Base-by-base conservation (phyloP, 2,113 vertebrate species). In the Ovibos moschatus region DNA sequence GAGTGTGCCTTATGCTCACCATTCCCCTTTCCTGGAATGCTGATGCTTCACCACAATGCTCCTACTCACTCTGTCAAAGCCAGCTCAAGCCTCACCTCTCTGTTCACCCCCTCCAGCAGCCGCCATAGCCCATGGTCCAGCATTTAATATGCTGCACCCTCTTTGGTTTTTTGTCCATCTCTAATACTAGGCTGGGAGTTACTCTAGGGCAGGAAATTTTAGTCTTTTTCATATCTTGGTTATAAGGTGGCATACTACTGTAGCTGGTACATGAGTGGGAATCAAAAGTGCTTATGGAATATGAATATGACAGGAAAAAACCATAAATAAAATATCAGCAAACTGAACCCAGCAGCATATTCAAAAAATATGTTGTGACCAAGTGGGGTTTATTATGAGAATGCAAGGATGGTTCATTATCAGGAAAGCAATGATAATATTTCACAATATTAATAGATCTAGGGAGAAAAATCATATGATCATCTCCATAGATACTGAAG, bases 361-460 rank as follows among this genome's bases (percentile, higher is more conserved):
- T 91, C 89, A 87, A 79, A 47, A 87, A 84, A 67, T 14, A 64
- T 2, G 27, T 4, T 43, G 33, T 47, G 33, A 95, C 23, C 57
- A 58, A 74, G 14, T 33, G 19, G 40, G 8, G 4, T 88, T 97
- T 92, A 51, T 58, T 71, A 81, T 3, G 6, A 74, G 83, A 91
- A 97, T 87, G 55, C 50, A 83, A 97, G 36, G 76, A 97, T 43
- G 76, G 89, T 33, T 96, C 43, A 6, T 45, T 85, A 71, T 86
- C 50, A 45, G 71, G 36, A 90, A 91, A 67, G 53, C 33, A 94
- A 58, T 50, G 19, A 47, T 10, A 57, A 58, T 47, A 81, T 74
- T 57, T 89, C 60, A 64, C 43, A 78, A 47, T 51, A 71, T 67
- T 89, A 64, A 90, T 10, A 79, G 21, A 79, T 33, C 28, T 57